phyloP scores from a whole-genome alignment of 2,113 vertebrate genomes.

The Gambusia holbrooki region DNA sequence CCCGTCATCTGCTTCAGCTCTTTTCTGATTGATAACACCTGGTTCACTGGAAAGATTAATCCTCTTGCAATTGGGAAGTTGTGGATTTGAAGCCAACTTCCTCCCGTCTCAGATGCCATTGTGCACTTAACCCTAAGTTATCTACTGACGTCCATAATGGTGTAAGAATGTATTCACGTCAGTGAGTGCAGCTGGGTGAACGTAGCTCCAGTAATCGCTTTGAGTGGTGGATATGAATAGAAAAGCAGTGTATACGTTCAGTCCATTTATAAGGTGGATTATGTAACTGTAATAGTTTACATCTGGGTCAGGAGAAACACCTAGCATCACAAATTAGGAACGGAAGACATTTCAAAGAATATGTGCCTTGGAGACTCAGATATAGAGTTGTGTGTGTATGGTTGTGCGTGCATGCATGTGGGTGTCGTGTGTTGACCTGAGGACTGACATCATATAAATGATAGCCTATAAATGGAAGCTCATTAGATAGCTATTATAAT shows the following conservation, averaged over 20 bases:
- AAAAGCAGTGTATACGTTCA: not conserved
- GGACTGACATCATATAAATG: conserved; percentile 75
- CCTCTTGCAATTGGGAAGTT: not conserved
- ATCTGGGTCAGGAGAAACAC: conserved; percentile 51
- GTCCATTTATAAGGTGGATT: conserved; percentile 3
- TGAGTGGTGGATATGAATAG: not conserved
- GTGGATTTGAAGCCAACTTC: not conserved
- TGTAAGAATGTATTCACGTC: not conserved
- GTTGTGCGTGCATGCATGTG: conserved; percentile 36
- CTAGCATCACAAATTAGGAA: conserved; percentile 32
- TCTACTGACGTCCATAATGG: not conserved
- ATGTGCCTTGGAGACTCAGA: conserved; percentile 39
- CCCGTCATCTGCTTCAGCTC: not conserved
- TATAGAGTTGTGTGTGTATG: conserved; percentile 20
- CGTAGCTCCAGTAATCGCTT: not conserved
- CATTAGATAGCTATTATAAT: conserved; percentile 71
- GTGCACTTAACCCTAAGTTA: not conserved
- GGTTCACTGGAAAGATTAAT: too few relatives aligned
- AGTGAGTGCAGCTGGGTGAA: not conserved
- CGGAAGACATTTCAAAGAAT: conserved; percentile 44
- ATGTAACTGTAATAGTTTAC: conserved; percentile 23
- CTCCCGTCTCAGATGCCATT: not conserved
- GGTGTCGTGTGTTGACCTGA: conserved; percentile 62
- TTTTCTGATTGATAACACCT: too few relatives aligned
- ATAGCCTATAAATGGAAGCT: conserved; percentile 75